Percentiles rank a stretch among this genome's conserved stretches.
Conservation (phyloP, 2,113 vertebrate genomes). For the Anolis sagrei region DNA sequence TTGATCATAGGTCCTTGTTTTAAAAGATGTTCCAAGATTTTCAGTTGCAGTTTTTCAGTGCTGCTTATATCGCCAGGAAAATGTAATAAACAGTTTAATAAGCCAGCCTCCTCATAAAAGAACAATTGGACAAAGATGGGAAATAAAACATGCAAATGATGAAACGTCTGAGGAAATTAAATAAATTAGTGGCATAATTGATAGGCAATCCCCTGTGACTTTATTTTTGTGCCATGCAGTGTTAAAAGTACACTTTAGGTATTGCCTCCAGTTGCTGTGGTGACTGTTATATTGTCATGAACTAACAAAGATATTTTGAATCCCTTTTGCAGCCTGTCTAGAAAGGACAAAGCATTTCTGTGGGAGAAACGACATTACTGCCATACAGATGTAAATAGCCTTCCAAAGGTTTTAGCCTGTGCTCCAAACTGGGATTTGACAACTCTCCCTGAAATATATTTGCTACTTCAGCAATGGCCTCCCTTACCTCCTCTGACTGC, state of each 20-base stretch:
- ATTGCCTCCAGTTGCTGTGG: neutral
- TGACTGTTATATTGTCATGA: neutral
- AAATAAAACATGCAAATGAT: neutral
- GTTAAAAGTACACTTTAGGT: neutral
- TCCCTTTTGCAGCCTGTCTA: conserved; percentile 83
- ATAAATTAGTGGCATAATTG: neutral
- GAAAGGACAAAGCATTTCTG: conserved; percentile 88
- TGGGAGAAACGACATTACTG: conserved; percentile 93
- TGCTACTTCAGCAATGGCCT: conserved; percentile 88
- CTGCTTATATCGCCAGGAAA: neutral
- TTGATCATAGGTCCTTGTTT: neutral
- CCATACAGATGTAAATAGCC: conserved; percentile 79
- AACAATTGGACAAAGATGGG: neutral
- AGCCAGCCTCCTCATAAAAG: neutral
- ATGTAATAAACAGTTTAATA: neutral
- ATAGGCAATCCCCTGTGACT: neutral
- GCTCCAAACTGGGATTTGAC: conserved; percentile 94
- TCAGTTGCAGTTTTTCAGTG: neutral
- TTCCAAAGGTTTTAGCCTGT: conserved; percentile 92
- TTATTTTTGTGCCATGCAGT: conserved; percentile 10
- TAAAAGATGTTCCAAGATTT: neutral
- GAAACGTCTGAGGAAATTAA: neutral
- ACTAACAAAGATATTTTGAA: conserved; percentile 44
- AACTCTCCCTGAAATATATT: conserved; percentile 90
- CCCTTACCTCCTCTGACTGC: conserved; percentile 87